Conservation (phyloP, 1,140 invertebrate genomes). For the Lepidurus apus region DNA sequence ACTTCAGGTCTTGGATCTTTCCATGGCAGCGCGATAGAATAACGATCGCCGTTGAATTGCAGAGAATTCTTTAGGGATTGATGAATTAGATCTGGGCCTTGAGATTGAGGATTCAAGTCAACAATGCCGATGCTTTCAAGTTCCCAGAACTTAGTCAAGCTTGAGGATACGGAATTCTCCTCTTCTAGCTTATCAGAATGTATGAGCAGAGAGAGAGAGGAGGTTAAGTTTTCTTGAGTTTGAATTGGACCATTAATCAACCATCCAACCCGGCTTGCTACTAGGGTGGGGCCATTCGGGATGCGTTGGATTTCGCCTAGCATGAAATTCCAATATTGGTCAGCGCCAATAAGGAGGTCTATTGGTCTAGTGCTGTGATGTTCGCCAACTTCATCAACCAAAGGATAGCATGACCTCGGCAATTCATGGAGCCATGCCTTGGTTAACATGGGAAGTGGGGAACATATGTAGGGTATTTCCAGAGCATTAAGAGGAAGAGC, state of each 20-base stretch:
- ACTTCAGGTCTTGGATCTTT: not conserved
- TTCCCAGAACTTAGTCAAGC: not conserved
- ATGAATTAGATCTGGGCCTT: not conserved
- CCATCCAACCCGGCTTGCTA: not conserved
- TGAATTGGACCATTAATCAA: not conserved
- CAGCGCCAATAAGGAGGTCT: slow-evolving; percentile 16
- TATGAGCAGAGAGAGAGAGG: not conserved
- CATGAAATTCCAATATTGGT: not conserved
- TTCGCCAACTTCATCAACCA: not conserved
- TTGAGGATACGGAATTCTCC: not conserved
- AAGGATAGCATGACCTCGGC: too few relatives aligned
- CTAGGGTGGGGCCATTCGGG: not conserved
- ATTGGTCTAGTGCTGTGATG: not conserved
- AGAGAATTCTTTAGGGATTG: too few relatives aligned
- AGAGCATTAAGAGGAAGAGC: not conserved
- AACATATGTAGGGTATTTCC: not conserved
- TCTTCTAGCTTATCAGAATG: not conserved
- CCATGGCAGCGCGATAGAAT: not conserved
- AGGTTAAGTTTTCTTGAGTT: not conserved
- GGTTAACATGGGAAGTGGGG: not conserved
- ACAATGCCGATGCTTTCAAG: not conserved
- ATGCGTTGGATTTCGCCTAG: not conserved
- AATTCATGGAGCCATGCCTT: not conserved
- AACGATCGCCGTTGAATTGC: too few relatives aligned
- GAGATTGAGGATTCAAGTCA: not conserved